A percentile compares a stretch with the other conserved stretches of the same genome.
Conservation (phyloP, 2,888 invertebrate genomes). For the Pheosia tremula region DNA sequence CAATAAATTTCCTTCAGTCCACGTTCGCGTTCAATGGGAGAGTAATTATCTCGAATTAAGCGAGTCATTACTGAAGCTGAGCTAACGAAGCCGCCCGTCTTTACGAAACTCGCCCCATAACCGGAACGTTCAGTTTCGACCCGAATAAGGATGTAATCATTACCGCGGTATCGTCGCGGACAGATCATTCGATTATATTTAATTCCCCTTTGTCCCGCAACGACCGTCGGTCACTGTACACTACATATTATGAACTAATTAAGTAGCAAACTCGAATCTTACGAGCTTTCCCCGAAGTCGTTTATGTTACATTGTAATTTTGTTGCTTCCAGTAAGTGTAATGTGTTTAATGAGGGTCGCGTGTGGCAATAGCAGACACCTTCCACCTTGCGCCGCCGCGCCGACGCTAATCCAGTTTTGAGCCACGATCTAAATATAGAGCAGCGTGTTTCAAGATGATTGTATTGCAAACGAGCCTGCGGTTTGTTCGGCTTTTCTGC, state of each 20-base stretch:
- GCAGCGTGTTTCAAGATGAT: conserved; percentile 64
- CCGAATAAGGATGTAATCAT: conserved; percentile 63
- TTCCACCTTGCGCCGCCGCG: conserved; percentile 65
- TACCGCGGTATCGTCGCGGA: conserved; percentile 62
- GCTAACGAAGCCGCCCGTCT: conserved; percentile 71
- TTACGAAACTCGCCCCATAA: conserved; percentile 56
- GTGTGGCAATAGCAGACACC: conserved; percentile 53
- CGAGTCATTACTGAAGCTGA: conserved; percentile 71
- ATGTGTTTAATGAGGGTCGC: conserved; percentile 51
- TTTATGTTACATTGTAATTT: conserved; percentile 49
- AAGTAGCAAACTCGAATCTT: conserved; percentile 47
- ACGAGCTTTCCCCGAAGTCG: conserved; percentile 48
- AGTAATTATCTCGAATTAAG: conserved; percentile 80
- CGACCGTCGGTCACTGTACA: conserved; percentile 49
- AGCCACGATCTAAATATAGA: conserved; percentile 71
- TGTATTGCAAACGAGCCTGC: conserved; percentile 62
- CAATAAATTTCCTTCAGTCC: conserved; percentile 65
- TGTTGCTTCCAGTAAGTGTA: conserved; percentile 48
- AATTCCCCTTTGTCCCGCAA: conserved; percentile 54
- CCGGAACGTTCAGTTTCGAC: conserved; percentile 76
- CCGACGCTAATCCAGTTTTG: conserved; percentile 62
- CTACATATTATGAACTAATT: conserved; percentile 54
- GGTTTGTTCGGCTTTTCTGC: conserved; percentile 61
- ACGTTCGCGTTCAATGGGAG: conserved; percentile 68
- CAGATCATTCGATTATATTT: conserved; percentile 63